Evolutionary conservation across 2,113 vertebrate species (phyloP).

Genomic region (Rhinoptilus africanus): DNA sequence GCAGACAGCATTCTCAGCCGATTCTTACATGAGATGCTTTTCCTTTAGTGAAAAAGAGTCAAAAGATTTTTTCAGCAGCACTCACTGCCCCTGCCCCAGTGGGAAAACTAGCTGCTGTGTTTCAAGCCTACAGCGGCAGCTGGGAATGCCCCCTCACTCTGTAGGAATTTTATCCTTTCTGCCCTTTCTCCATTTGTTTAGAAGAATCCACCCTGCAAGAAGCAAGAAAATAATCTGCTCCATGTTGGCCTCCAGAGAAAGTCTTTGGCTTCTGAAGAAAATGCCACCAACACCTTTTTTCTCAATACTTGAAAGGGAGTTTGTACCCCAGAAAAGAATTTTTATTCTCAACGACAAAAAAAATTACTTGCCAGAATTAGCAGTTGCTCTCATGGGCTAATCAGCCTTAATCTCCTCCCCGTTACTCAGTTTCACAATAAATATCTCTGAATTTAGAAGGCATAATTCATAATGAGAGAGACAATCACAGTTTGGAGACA

Average conservation of each 20-base stretch:
- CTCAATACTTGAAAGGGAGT: not conserved
- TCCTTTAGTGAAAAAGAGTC: not conserved
- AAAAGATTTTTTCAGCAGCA: not conserved
- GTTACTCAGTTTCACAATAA: not conserved
- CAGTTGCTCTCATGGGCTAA: not conserved
- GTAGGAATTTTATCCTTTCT: not conserved
- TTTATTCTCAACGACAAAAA: not conserved
- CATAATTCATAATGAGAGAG: not conserved
- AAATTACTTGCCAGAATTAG: not conserved
- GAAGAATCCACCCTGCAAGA: not conserved
- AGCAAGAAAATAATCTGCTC: not conserved
- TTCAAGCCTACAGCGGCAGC: not conserved
- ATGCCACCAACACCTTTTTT: not conserved
- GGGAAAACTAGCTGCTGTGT: not conserved
- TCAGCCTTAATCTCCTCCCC: not conserved
- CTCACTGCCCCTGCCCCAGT: not conserved
- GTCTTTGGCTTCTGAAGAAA: not conserved
- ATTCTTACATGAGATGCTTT: not conserved
- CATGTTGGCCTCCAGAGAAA: not conserved
- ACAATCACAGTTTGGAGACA: not conserved
- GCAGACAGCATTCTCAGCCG: not conserved
- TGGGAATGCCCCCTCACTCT: not conserved
- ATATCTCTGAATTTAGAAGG: not conserved
- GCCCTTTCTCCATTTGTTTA: not conserved
- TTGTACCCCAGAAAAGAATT: not conserved